phyloP scores from a whole-genome alignment of 2,888 invertebrate genomes.

The Lamellibrachia columna region DNA sequence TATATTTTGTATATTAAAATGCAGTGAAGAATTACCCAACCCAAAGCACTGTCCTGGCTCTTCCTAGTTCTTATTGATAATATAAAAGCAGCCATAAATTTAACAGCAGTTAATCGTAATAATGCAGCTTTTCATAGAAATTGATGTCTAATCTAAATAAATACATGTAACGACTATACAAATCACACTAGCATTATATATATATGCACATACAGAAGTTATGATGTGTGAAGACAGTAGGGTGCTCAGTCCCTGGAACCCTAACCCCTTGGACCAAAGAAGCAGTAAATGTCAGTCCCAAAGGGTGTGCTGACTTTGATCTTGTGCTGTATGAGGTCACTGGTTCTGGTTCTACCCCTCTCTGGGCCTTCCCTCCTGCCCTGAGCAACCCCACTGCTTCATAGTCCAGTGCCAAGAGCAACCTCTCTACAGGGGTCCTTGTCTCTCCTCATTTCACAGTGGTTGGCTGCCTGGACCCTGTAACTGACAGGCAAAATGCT shows the following conservation, averaged over 20 bases:
- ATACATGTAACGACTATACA: neutral
- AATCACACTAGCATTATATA: neutral
- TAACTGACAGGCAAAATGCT: neutral
- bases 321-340: neutral
- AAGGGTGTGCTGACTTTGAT: neutral
- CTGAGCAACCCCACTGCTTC: neutral
- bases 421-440: no score
- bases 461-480: neutral
- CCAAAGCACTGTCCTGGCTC: neutral
- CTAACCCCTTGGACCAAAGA: neutral
- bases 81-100: neutral
- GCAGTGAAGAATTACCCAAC: neutral
- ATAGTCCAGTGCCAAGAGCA: neutral
- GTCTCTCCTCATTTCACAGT: neutral
- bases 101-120: neutral
- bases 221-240: neutral
- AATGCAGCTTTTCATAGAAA: neutral
- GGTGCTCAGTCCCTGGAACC: neutral
- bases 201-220: neutral
- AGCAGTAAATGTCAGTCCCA: neutral
- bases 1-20: neutral
- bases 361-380: neutral
- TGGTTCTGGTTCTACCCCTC: slow-evolving; percentile 5
- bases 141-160: neutral
- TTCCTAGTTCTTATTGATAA: neutral